phyloP scores from a whole-genome alignment of 2,888 invertebrate genomes.

The Pimpla rufipes region DNA sequence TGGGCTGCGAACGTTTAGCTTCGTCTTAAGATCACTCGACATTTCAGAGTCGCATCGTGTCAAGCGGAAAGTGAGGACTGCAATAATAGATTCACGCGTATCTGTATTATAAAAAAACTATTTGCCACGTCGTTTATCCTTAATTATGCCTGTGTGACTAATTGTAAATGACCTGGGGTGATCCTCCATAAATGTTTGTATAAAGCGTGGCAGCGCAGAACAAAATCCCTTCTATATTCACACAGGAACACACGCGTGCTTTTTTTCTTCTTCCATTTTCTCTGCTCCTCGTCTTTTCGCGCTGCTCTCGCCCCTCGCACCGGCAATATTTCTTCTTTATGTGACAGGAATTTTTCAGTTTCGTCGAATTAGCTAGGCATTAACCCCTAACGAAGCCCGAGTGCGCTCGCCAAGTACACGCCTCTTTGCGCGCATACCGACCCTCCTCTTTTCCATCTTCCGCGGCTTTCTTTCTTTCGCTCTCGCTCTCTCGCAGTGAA shows the following conservation, averaged over 20 bases:
- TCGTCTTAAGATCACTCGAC: not conserved
- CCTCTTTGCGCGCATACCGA: constrained; percentile 53
- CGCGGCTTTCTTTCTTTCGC: constrained; percentile 6
- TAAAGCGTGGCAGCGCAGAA: constrained; percentile 28
- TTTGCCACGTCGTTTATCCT: constrained; percentile 66
- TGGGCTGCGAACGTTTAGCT: not conserved
- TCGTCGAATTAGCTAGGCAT: constrained; percentile 84
- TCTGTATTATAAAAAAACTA: constrained; percentile 68
- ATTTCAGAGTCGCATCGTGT: not conserved
- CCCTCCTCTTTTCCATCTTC: not conserved
- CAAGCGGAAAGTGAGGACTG: not conserved
- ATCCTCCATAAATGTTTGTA: constrained; percentile 55
- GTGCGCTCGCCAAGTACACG: constrained; percentile 63
- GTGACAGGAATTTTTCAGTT: constrained; percentile 83
- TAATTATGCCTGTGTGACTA: constrained; percentile 68
- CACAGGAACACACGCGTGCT: not conserved
- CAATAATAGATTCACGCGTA: constrained; percentile 14
- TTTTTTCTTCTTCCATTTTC: constrained; percentile 45
- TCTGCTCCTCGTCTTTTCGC: constrained; percentile 33
- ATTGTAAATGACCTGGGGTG: constrained; percentile 65
- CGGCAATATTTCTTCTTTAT: constrained; percentile 79
- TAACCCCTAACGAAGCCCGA: constrained; percentile 81
- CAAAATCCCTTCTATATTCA: constrained; percentile 13
- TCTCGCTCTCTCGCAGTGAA: constrained; percentile 39
- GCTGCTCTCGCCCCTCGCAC: constrained; percentile 54